Percentiles rank a stretch among this genome's conserved stretches.
phyloP scores from a whole-genome alignment of 64 coral and sea anemone genomes.

The Montipora capricornis region DNA sequence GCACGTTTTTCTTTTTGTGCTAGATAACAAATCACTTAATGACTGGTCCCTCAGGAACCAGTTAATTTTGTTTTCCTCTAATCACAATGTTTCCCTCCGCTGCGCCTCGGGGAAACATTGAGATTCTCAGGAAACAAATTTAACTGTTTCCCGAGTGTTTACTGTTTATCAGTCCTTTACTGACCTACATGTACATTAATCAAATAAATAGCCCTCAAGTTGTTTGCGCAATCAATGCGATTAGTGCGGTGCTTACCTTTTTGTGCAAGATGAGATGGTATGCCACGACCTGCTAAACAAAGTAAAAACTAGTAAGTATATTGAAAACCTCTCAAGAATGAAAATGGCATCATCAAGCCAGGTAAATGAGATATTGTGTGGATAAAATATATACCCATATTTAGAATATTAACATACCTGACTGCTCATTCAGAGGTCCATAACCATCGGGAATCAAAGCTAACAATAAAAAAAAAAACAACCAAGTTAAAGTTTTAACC shows the following conservation, averaged over 20 bases:
- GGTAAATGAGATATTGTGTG: not conserved
- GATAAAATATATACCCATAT: not conserved
- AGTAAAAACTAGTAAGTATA: not conserved
- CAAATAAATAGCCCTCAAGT: too few species aligned
- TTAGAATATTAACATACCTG: not conserved
- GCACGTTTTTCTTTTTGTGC: too few species aligned
- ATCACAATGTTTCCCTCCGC: too few species aligned
- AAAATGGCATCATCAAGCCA: not conserved
- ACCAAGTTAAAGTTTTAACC: too few species aligned
- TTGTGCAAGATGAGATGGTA: conserved; percentile 7
- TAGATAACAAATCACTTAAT: too few species aligned
- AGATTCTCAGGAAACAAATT: too few species aligned
- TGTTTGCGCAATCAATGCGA: not conserved
- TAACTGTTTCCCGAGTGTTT: too few species aligned
- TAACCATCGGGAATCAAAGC: not conserved
- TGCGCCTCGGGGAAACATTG: too few species aligned
- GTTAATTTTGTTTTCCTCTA: too few species aligned
- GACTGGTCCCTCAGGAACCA: too few species aligned
- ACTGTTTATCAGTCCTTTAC: too few species aligned
- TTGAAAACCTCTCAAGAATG: not conserved
- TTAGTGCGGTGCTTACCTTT: not conserved
- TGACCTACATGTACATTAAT: too few species aligned
- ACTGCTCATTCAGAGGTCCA: not conserved
- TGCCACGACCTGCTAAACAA: not conserved
- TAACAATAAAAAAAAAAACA: not conserved